Evolutionary conservation across 2,797 vertebrate genomes (phyloP).

Genomic region (Neosilurus hyrtlii): DNA sequence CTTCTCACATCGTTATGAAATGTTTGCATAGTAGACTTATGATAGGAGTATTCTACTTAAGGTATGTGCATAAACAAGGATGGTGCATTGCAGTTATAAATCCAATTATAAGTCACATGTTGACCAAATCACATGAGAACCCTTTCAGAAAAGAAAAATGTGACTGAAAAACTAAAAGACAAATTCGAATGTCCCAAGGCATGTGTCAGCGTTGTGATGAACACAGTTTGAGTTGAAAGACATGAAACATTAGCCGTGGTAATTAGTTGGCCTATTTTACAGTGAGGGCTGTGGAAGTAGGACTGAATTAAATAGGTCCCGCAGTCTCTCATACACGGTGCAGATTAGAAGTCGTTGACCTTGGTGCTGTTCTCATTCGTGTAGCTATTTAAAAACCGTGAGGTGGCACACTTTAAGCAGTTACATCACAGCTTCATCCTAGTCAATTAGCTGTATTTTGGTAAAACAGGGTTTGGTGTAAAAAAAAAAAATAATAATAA

Average conservation of each 20-base stretch:
- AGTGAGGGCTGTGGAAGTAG: constrained; percentile 66
- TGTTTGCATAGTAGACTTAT: neutral
- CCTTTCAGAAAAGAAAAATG: neutral
- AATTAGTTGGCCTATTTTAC: constrained; percentile 70
- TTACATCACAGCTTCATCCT: constrained; percentile 7
- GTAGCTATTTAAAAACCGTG: constrained; percentile 53
- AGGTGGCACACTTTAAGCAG: constrained; percentile 44
- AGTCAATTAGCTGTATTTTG: neutral
- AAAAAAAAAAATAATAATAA: neutral
- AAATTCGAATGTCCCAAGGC: neutral
- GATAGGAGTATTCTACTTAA: neutral
- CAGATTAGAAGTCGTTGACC: constrained; percentile 53
- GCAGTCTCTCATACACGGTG: constrained; percentile 39
- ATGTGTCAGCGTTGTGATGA: constrained; percentile 3
- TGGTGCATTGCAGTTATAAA: neutral
- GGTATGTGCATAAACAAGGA: neutral
- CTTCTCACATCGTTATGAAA: neutral
- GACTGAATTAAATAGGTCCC: constrained; percentile 74
- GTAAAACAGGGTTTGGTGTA: neutral
- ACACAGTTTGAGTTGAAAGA: constrained; percentile 12
- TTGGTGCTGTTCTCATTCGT: constrained; percentile 52
- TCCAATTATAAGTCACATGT: neutral
- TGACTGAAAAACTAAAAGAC: neutral
- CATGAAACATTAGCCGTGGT: constrained; percentile 37
- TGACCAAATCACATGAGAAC: neutral